phyloP scores from a whole-genome alignment of 1,140 invertebrate species.

The Varroa destructor region DNA sequence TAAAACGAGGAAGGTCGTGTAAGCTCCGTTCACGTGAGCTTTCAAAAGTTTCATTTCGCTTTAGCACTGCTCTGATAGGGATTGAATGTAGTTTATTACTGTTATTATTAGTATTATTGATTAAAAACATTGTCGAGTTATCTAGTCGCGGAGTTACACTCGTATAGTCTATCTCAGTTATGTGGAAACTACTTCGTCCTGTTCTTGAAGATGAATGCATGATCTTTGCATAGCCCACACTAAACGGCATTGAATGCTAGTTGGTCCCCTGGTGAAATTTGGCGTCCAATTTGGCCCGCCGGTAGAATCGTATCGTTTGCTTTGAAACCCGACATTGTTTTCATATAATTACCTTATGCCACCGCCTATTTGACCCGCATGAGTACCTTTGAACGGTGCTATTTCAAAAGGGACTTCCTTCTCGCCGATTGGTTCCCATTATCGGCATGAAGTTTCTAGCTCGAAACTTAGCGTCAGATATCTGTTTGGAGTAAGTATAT shows the following conservation, averaged over 20 bases:
- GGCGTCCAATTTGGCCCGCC: slow-evolving; percentile 55
- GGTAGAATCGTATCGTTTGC: slow-evolving; percentile 31
- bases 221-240: slow-evolving; percentile 81
- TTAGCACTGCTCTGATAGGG: slow-evolving; percentile 34
- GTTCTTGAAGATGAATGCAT: slow-evolving; percentile 57
- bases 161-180: slow-evolving; percentile 35
- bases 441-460: too few relatives aligned
- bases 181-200: slow-evolving; percentile 29
- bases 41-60: slow-evolving; percentile 51
- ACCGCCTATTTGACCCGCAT: too few relatives aligned
- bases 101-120: not conserved
- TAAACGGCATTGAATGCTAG: slow-evolving; percentile 55
- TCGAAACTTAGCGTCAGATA: too few relatives aligned
- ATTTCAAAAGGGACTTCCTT: too few relatives aligned
- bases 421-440: too few relatives aligned
- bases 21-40: slow-evolving; percentile 77
- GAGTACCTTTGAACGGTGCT: too few relatives aligned
- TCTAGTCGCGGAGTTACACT: slow-evolving; percentile 44
- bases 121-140: not conserved
- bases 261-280: slow-evolving; percentile 62
- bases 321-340: too few relatives aligned
- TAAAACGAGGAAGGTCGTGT: slow-evolving; percentile 80
- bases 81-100: slow-evolving; percentile 22
- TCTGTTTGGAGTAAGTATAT: too few relatives aligned
- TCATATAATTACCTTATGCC: too few relatives aligned